phyloP scores from a whole-genome alignment of 1,140 invertebrate genomes.

The Brachionus asplanchnoidis region DNA sequence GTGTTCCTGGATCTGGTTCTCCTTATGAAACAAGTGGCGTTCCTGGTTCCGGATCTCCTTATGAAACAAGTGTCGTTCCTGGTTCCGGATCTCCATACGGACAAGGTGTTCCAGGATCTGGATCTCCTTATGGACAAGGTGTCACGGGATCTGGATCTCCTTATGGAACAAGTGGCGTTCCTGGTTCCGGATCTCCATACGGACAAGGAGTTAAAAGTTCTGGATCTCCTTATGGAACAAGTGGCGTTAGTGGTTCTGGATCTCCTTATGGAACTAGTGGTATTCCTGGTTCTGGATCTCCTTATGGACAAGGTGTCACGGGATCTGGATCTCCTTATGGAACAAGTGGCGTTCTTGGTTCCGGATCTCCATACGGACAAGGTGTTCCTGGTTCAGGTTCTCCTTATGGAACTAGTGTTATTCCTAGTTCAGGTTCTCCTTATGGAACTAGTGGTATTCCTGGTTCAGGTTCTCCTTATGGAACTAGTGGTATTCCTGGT shows the following conservation, averaged over 20 bases:
- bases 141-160: background rate
- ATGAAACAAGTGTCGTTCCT: background rate
- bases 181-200: background rate
- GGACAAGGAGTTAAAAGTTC: background rate
- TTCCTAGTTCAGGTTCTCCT: background rate
- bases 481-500: background rate
- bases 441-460: background rate
- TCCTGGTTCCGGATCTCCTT: background rate
- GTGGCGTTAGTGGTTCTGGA: background rate
- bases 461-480: background rate
- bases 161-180: background rate
- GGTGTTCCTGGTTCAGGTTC: background rate
- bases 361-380: background rate
- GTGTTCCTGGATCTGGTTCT: background rate
- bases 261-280: background rate
- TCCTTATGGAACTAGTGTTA: background rate
- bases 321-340: background rate
- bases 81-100: background rate
- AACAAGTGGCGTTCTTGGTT: background rate
- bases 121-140: background rate
- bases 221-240: background rate
- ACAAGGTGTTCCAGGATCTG: background rate
- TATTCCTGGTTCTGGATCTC: background rate
- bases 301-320: background rate
- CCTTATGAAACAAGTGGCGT: background rate